Evolutionary conservation across 2,113 vertebrate genomes (phyloP), one percentile per base, ranked within the genome.

Genomic region (Otis tarda): DNA sequence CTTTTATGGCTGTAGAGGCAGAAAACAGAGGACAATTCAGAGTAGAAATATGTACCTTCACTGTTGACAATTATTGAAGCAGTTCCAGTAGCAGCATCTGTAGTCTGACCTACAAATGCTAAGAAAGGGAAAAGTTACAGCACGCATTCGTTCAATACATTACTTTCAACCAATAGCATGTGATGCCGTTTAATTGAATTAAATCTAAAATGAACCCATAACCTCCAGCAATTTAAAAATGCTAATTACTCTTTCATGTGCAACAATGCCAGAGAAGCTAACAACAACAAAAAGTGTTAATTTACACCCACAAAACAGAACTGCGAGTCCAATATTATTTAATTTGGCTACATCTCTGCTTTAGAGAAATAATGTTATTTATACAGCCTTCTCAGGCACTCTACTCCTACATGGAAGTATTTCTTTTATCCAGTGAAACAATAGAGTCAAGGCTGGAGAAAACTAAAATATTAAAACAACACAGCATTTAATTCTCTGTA

Each of bases 61-160:
- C 98, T 96, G 89, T 99, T 98, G 85, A 99, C 99, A 88, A 98
- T 98, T 97, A 99, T 99, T 95, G 99, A 99, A 95, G 99, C 99
- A 61, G 98, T 96, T 97, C 99, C 99, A 80, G 99, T 99, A 60
- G 99, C 98, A 91, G 99, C 99, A 60, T 98, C 98, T 87, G 98
- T 95, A 65, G 98, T 98, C 97, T 99, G 99, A 95, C 96, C 98
- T 85, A 98, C 98, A 97, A 99, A 99, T 89, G 98, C 99, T 99
- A 97, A 69, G 96, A 95, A 94, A 95, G 95, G 89, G 97, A 96
- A 96, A 96, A 96, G 96, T 97, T 96, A 95, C 59, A 90, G 85
- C 94, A 90, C 35, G 74, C 41, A 89, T 70, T 83, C 88, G 78
- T 93, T 95, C 90, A 93, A 84, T 84, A 88, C 67, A 68, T 90